Evolutionary conservation across 2,113 vertebrate genomes (phyloP), one percentile per base, ranked within the genome.

Genomic region (Cinclus mexicanus): DNA sequence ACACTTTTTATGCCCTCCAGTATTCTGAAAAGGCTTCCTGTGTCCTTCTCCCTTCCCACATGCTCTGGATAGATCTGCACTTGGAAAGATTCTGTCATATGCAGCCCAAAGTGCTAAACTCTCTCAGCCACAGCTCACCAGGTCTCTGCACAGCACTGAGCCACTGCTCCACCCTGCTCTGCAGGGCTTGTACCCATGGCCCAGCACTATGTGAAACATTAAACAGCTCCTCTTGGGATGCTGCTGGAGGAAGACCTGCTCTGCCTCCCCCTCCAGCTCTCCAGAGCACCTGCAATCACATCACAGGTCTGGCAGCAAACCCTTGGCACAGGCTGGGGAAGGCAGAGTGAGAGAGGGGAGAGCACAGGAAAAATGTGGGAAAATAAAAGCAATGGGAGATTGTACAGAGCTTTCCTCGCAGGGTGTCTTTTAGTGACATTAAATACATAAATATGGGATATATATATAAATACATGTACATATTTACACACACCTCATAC

Each of bases 121-220:
- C 4, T 0, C 41, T 44, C 81, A 21, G 60, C 5, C 7, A 3
- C 57, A 50, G n/a, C 25, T 81, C 46, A 39, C 35, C 53, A 56
- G 57, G 20, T 26, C 29, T 68, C 59, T 69, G 52, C 67, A 75
- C 65, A 71, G 85, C 49, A 49, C 37, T 0, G 1, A 35, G 83
- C 26, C 61, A 14, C 26, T 60, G 84, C 55, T n/a, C 28, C 47
- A 53, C 28, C 28, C 1, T 1, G 47, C 74, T 78, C 56, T 46
- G n/a, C 64, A 79, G 84, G 56, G 20, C 31, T 50, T 47, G 47
- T 29, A 47, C 75, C 65, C 6, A 3, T 41, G n/a, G 47, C 52
- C 55, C 37, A 86, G 28, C 0, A 2, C 60, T 12, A 7, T 2
- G 7, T 0, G 3, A 47, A 53, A 83, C 46, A 35, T 20, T 23